phyloP scores from a whole-genome alignment of 2,888 invertebrate species.

The Drosophila setosimentum region DNA sequence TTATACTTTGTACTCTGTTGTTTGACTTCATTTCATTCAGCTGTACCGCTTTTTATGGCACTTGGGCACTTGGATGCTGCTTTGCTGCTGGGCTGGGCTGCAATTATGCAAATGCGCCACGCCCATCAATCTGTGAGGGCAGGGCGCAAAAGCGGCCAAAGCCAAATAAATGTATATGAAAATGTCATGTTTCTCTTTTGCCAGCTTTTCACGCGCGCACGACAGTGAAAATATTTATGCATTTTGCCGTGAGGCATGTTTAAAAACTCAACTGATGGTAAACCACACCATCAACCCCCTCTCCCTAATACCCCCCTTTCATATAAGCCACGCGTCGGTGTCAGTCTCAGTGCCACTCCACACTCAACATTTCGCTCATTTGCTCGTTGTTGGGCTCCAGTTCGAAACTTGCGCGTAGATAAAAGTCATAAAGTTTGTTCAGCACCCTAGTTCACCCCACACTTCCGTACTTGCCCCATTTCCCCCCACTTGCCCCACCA shows the following conservation, averaged over 20 bases:
- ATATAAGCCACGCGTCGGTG: background rate
- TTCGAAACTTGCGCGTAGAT: slow-evolving; percentile 68
- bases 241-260: slow-evolving; percentile 72
- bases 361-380: slow-evolving; percentile 1
- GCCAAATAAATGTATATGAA: slow-evolving; percentile 74
- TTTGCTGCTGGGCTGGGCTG: slow-evolving; percentile 54
- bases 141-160: slow-evolving; percentile 39
- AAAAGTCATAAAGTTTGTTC: slow-evolving; percentile 72
- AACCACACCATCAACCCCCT: background rate
- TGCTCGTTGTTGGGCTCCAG: slow-evolving; percentile 25
- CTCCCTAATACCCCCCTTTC: background rate
- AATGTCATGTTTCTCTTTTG: slow-evolving; percentile 62
- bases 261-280: slow-evolving; percentile 57
- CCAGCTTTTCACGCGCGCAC: slow-evolving; percentile 29
- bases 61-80: slow-evolving; percentile 33
- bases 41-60: slow-evolving; percentile 69
- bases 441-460: slow-evolving; percentile 10
- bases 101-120: slow-evolving; percentile 70
- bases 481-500: background rate
- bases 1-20: slow-evolving; percentile 46
- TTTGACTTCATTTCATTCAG: slow-evolving; percentile 64
- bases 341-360: slow-evolving; percentile 5
- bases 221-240: slow-evolving; percentile 69
- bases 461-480: background rate
- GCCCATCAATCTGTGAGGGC: slow-evolving; percentile 22